Evolutionary conservation across 2,797 vertebrate species (phyloP), one percentile per base, ranked within the genome.

Genomic region (Carduelis carduelis): DNA sequence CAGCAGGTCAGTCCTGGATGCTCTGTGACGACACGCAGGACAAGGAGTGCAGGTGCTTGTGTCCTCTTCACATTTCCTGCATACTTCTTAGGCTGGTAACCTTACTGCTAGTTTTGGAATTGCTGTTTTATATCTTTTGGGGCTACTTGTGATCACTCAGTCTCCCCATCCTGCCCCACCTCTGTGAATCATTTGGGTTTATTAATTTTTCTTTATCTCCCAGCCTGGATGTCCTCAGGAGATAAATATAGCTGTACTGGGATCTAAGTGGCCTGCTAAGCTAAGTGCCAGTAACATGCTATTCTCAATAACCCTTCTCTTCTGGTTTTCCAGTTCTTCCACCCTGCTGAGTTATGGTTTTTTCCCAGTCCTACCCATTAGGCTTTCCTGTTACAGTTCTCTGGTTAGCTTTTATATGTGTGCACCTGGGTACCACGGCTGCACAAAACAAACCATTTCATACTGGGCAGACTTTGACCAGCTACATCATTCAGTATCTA

Each of bases 61-160:
- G 23, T 80, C 24, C 55, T 76, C 17, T 14, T 71, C 0, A 0
- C 1, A 1, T 41, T 64, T 27, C 21, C 28, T 46, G 32, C 8
- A 1, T 57, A 11, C 21, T 69, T 70, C 11, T 68, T 69, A 16
- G 41, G 12, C 23, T 59, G 37, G 22, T 27, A 78, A 76, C 16
- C 27, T 41, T 61, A 22, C 9, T 32, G 41, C 57, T 71, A 2
- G 14, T 70, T 71, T 64, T 63, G 39, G 53, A 64, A 59, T 60
- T 28, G 28, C n/a, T 11, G 5, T 68, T 81, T 61, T 35, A 16
- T 82, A 35, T 15, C 23, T 47, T 71, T 72, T 61, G 37, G 55
- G 60, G 10, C 30, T 57, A 24, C 28, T 20, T 74, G 22, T 47
- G 35, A 23, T 37, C 27, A 47, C 24, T 53, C 28, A 43, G 23